Conservation (phyloP, 2,113 vertebrate genomes). For the Albula goreensis region DNA sequence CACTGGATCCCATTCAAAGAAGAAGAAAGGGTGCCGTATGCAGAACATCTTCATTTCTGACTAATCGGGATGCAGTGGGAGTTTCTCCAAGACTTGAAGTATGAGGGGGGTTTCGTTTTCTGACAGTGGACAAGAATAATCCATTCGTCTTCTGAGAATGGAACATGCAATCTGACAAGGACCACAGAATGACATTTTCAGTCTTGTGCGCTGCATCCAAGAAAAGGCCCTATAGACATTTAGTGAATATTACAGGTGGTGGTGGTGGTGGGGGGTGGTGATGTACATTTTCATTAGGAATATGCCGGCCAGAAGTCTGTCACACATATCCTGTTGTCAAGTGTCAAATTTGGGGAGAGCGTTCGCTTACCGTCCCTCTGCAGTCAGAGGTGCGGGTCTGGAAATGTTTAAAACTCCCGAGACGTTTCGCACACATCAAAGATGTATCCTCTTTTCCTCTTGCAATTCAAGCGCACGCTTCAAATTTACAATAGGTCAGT, state of each 20-base stretch:
- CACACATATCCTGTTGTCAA: not conserved
- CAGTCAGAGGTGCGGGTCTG: not conserved
- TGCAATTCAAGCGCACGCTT: not conserved
- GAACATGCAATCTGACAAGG: slow-evolving; percentile 6
- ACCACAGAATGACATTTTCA: slow-evolving; percentile 16
- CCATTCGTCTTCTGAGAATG: slow-evolving; percentile 14
- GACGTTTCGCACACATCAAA: not conserved
- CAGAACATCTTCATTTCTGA: not conserved
- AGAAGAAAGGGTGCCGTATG: not conserved
- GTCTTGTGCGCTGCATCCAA: not conserved
- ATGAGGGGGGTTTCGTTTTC: not conserved
- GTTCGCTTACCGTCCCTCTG: not conserved
- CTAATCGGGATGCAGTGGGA: slow-evolving; percentile 7
- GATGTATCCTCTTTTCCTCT: not conserved
- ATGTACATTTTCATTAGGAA: not conserved
- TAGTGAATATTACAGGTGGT: not conserved
- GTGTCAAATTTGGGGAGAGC: not conserved
- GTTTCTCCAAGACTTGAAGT: not conserved
- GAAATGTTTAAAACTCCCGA: no score
- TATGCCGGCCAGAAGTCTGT: not conserved
- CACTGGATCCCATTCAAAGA: not conserved
- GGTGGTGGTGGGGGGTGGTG: no score
- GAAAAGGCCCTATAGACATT: not conserved
- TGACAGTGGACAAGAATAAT: slow-evolving; percentile 24
- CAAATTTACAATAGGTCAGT: not conserved